Evolutionary conservation across 2,888 invertebrate species (phyloP).

Genomic region (Hirtodrosophila histrioides): DNA sequence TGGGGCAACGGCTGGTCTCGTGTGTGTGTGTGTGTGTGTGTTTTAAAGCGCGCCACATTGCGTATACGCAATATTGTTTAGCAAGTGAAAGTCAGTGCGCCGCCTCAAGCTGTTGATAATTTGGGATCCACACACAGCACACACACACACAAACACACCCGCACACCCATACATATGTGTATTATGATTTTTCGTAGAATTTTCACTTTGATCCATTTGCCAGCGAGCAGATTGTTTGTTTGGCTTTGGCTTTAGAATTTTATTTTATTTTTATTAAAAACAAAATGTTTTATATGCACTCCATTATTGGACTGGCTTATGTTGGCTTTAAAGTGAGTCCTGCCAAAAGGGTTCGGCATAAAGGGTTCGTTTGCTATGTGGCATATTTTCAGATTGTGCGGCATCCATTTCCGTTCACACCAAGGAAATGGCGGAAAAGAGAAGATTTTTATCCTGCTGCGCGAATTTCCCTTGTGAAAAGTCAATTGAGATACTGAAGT

Average conservation of each 20-base stretch:
- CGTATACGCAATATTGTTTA: slow-evolving; percentile 71
- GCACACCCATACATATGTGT: slow-evolving; percentile 18
- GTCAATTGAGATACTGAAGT: slow-evolving; percentile 32
- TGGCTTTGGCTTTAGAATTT: slow-evolving; percentile 44
- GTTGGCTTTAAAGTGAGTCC: slow-evolving; percentile 39
- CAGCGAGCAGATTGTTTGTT: slow-evolving; percentile 44
- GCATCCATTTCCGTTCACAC: slow-evolving; percentile 36
- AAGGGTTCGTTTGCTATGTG: slow-evolving; percentile 13
- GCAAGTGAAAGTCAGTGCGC: slow-evolving; percentile 65
- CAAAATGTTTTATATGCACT: slow-evolving; percentile 71
- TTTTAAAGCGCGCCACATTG: slow-evolving; percentile 59
- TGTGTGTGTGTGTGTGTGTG: slow-evolving; percentile 13
- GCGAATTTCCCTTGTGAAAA: slow-evolving; percentile 35
- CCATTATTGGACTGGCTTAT: slow-evolving; percentile 41
- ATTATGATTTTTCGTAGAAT: slow-evolving; percentile 41
- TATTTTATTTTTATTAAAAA: slow-evolving; percentile 66
- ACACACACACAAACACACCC: slow-evolving; percentile 9
- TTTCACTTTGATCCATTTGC: slow-evolving; percentile 77
- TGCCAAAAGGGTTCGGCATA: slow-evolving; percentile 35
- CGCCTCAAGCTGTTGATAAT: slow-evolving; percentile 75
- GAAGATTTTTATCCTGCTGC: slow-evolving; percentile 38
- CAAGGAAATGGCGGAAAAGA: slow-evolving; percentile 13
- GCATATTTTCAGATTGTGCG: slow-evolving; percentile 12
- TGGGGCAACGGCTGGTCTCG: slow-evolving; percentile 41
- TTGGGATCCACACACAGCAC: slow-evolving; percentile 39